Base-by-base conservation (phyloP, 2,888 invertebrate species). In the Oithona nana region DNA sequence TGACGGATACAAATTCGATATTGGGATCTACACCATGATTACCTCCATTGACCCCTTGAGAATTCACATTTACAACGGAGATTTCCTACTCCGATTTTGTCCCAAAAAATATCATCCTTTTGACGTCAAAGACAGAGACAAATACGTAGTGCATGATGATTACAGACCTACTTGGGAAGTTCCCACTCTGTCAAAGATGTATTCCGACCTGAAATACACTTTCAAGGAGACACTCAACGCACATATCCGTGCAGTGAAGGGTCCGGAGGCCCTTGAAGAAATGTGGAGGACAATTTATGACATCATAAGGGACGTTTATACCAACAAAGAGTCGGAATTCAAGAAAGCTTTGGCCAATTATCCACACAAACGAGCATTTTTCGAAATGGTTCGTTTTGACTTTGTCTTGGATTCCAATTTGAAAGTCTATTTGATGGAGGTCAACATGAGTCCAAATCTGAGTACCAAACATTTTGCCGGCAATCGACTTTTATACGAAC, bases 401-500 rank as follows among this genome's bases (percentile, higher is more conserved):
- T 84, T 97, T 71, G 83, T 92, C 0, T 76, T 95, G 1, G 92
- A 95, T 71, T 85, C 88, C 67, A 76, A 89, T 61, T 72, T 95
- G 0, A 84, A 84, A 57, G 86, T 94, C 0, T 86, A 81, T 69
- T 76, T 93, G 4, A 83, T 97, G 80, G 97, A 97, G 76, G 94
- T 90, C 0, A 97, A 97, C 71, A 95, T 97, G 97, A 93, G 93
- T 16, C 97, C 97, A 0, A 97, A 97, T 76, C 77, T 97, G 64
- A 90, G 90, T 0, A 90, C 94, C 0, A 84, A 84, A 0, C 93
- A 95, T 74, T 95, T 84, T 72, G 82, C 84, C n/a, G 85, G 82
- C 0, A 97, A 97, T 73, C 69, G 70, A 50, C 73, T 88, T 29
- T 74, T 97, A 0, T 97, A 95, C 70, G 89, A 94, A 69, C 93